Percentiles rank a stretch among this genome's conserved stretches.
Conservation (phyloP, 2,797 vertebrate genomes). For the Acanthurus leucopareius region DNA sequence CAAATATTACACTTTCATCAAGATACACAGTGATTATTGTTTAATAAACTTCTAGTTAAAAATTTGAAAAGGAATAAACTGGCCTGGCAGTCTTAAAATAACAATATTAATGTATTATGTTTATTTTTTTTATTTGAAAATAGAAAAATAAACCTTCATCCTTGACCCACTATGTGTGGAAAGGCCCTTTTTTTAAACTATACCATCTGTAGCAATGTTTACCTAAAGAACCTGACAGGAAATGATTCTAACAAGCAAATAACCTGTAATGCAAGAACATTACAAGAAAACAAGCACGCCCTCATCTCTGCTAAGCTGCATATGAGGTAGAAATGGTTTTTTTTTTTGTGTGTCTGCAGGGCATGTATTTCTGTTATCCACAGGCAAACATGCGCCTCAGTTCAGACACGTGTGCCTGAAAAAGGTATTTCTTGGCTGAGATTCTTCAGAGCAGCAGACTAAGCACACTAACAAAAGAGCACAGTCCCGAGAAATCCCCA, state of each 20-base stretch:
- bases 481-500: conserved; percentile 40
- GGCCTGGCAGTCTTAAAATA: too few species aligned
- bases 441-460: conserved; percentile 27
- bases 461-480: conserved; percentile 57
- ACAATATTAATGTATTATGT: too few species aligned
- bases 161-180: not conserved
- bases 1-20: too few species aligned
- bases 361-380: conserved; percentile 37
- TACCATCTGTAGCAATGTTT: not conserved
- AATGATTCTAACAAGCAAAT: conserved; percentile 10
- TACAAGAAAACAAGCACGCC: conserved; percentile 6
- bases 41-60: too few species aligned
- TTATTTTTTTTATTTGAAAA: not conserved
- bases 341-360: conserved; percentile 14
- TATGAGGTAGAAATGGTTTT: not conserved
- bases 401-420: conserved; percentile 53
- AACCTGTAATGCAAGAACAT: not conserved
- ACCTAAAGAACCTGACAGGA: not conserved
- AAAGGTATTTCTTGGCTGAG: conserved; percentile 43
- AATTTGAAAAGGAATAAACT: too few species aligned
- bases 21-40: too few species aligned
- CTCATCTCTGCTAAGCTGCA: too few species aligned
- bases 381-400: conserved; percentile 34
- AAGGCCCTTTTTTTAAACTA: not conserved
- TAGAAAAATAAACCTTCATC: not conserved